A percentile compares a stretch with the other conserved stretches of the same genome.
These are phyloP conservation scores for Physocephala rufipes DNA, from an alignment of 2,888 invertebrate genomes.

Conservation along the genomic window DNA sequence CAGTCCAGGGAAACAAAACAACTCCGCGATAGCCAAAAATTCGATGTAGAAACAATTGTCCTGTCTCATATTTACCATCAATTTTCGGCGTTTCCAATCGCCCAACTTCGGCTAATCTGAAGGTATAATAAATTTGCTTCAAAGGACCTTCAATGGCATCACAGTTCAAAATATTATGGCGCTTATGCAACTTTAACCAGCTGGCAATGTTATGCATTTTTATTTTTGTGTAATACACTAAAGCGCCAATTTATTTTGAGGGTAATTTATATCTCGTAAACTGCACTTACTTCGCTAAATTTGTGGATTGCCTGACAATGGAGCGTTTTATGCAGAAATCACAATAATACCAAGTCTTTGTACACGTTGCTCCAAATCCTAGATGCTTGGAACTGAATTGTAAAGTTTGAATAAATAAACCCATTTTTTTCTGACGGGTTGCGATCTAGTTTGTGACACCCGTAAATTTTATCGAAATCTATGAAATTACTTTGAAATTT, in stretches of 20 bases:
- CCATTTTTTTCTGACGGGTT: conserved; percentile 45
- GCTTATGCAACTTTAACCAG: conserved; percentile 52
- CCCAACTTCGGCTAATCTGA: conserved; percentile 93
- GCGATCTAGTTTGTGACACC: not conserved
- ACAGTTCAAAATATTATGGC: too few relatives aligned
- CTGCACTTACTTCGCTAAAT: conserved; percentile 51
- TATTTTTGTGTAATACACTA: too few relatives aligned
- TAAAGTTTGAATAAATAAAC: conserved; percentile 50
- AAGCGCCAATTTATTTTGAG: not conserved
- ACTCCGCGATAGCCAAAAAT: conserved; percentile 98
- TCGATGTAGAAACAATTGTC: conserved; percentile 94
- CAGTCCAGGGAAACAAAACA: conserved; percentile 95
- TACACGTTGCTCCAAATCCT: conserved; percentile 43
- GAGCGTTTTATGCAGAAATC: conserved; percentile 50
- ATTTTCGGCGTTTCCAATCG: conserved; percentile 85
- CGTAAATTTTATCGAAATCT: conserved; percentile 8
- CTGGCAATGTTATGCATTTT: too few relatives aligned
- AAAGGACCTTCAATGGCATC: not conserved
- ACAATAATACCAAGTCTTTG: conserved; percentile 44
- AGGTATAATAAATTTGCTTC: conserved; percentile 15
- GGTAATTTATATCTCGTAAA: conserved; percentile 3
- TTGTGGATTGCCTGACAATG: conserved; percentile 52
- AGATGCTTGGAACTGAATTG: conserved; percentile 48
- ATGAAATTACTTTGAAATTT: conserved; percentile 1
- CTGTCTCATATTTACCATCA: conserved; percentile 92